Percentiles rank a stretch among this genome's conserved stretches.
Conservation (phyloP, 2,113 vertebrate genomes). For the Sorex araneus region DNA sequence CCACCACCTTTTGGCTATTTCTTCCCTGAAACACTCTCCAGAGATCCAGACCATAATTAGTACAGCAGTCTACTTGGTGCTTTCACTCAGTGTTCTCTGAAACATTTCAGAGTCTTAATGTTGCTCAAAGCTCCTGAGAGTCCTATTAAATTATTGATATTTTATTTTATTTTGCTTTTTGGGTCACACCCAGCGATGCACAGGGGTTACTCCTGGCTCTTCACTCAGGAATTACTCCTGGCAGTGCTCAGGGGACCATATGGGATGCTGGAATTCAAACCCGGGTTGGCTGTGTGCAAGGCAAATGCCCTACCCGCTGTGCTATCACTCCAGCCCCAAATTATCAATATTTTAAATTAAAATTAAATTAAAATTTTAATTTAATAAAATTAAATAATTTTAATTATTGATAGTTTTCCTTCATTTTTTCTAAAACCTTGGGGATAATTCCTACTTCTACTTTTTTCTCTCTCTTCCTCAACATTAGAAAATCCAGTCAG, state of each 20-base stretch:
- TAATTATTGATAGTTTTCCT: neutral
- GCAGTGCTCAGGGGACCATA: no score
- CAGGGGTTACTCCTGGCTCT: no score
- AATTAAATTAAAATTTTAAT: no score
- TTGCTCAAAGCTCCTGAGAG: no score
- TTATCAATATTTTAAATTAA: no score
- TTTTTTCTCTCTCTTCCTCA: neutral
- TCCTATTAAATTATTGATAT: neutral
- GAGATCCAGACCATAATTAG: neutral
- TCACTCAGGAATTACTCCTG: no score
- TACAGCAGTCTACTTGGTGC: neutral
- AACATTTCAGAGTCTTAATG: neutral
- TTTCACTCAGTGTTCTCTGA: neutral
- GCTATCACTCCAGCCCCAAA: no score
- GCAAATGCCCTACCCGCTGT: no score
- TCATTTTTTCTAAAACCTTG: neutral
- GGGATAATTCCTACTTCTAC: neutral
- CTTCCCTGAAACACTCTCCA: neutral
- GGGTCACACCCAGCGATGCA: no score
- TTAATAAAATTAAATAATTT: neutral
- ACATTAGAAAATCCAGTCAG: conserved; percentile 8
- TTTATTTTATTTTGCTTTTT: no score
- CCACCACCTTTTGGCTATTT: neutral
- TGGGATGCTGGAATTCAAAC: no score
- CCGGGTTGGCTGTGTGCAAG: no score